Evolutionary conservation across 2,797 vertebrate species (phyloP).

Genomic region (Oryzias sinensis): DNA sequence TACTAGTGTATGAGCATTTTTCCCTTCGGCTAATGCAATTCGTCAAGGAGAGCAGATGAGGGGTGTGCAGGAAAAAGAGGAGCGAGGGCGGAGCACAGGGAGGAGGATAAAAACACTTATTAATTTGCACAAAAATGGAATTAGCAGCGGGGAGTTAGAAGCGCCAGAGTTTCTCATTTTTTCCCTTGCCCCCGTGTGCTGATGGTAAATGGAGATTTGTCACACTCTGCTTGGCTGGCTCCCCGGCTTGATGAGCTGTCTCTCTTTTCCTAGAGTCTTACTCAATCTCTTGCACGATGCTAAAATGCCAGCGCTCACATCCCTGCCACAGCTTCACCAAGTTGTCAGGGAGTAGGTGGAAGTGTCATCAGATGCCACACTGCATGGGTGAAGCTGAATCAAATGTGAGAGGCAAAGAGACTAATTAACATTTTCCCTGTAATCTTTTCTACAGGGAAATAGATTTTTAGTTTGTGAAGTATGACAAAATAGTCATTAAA

Average conservation of each 20-base stretch:
- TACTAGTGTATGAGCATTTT: slow-evolving; percentile 74
- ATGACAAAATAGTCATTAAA: too few relatives aligned
- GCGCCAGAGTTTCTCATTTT: slow-evolving; percentile 79
- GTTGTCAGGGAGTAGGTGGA: slow-evolving; percentile 57
- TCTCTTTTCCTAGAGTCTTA: slow-evolving; percentile 59
- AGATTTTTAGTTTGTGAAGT: too few relatives aligned
- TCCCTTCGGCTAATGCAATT: slow-evolving; percentile 76
- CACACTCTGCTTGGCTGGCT: slow-evolving; percentile 82
- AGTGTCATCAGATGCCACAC: slow-evolving; percentile 66
- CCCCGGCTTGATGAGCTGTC: slow-evolving; percentile 78
- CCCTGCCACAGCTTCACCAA: slow-evolving; percentile 47
- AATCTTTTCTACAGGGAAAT: slow-evolving; percentile 10
- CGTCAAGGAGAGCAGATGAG: slow-evolving; percentile 73
- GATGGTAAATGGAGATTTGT: slow-evolving; percentile 85
- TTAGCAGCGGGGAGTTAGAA: slow-evolving; percentile 79
- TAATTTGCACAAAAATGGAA: slow-evolving; percentile 85
- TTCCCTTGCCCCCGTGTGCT: slow-evolving; percentile 74
- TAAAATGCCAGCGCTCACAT: slow-evolving; percentile 58
- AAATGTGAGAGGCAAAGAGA: slow-evolving; percentile 35
- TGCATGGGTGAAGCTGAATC: slow-evolving; percentile 68
- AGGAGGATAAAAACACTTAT: slow-evolving; percentile 78
- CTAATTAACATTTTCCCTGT: slow-evolving; percentile 17
- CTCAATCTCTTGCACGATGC: slow-evolving; percentile 60
- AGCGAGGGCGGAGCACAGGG: slow-evolving; percentile 50
- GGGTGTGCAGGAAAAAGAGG: slow-evolving; percentile 47